phyloP scores from a whole-genome alignment of 2,888 invertebrate species.

The Hedya salicella region DNA sequence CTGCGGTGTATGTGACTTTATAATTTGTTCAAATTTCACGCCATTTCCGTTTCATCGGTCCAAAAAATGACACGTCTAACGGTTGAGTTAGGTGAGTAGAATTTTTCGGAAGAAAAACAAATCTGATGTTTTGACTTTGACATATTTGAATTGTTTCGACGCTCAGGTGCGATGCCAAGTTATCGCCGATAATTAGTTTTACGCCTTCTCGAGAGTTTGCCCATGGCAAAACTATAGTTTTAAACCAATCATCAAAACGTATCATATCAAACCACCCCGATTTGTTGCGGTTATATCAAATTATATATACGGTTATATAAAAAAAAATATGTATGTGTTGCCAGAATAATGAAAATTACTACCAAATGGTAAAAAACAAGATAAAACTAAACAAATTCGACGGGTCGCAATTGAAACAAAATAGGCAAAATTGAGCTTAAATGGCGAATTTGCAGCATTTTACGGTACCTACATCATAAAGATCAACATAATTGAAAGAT shows the following conservation, averaged over 20 bases:
- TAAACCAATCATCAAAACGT: slow-evolving; percentile 2
- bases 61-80: slow-evolving; percentile 20
- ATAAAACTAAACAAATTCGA: background rate
- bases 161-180: slow-evolving; percentile 6
- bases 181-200: slow-evolving; percentile 14
- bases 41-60: slow-evolving; percentile 39
- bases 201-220: background rate
- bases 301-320: too few relatives aligned
- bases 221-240: background rate
- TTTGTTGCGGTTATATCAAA: slow-evolving; percentile 12
- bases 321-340: background rate
- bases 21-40: slow-evolving; percentile 38
- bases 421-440: slow-evolving; percentile 1
- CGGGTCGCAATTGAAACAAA: background rate
- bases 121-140: slow-evolving; percentile 19
- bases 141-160: slow-evolving; percentile 3
- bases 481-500: too few relatives aligned
- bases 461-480: background rate
- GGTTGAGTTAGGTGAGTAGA: slow-evolving; percentile 25
- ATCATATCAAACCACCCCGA: background rate
- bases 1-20: slow-evolving; percentile 27
- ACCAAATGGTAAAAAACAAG: slow-evolving; percentile 9
- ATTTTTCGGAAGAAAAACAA: slow-evolving; percentile 26
- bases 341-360: slow-evolving; percentile 3
- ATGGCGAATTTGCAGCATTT: background rate